A percentile compares a stretch with the other conserved stretches of the same genome.
Conservation (phyloP, 2,888 invertebrate species). For the Didymodactylos carnosus region DNA sequence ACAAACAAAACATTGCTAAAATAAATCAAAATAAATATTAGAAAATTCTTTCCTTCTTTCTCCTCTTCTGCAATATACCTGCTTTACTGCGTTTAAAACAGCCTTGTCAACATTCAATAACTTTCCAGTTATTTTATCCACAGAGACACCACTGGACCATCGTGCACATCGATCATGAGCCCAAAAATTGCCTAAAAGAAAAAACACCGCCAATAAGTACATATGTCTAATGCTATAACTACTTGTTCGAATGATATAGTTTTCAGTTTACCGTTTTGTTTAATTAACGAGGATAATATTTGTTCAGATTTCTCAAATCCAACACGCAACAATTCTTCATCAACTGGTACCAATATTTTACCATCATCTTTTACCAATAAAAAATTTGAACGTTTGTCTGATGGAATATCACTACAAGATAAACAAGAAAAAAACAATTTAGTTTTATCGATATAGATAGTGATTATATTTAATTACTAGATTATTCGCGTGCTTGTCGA, state of each 20-base stretch:
- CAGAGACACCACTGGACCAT: neutral
- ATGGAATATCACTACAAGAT: neutral
- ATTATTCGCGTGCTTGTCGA: neutral
- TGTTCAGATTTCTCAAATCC: neutral
- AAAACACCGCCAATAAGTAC: neutral
- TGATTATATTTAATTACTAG: neutral
- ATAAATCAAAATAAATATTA: neutral
- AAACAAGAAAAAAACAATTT: no score
- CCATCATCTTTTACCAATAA: neutral
- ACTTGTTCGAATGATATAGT: no score
- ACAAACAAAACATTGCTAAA: neutral
- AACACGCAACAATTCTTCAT: neutral
- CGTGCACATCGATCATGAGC: neutral
- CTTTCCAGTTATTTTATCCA: no score
- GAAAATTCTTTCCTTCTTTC: no score
- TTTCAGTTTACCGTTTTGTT: no score
- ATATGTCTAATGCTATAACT: no score
- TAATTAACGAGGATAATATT: no score
- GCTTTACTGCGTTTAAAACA: neutral
- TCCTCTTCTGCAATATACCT: no score
- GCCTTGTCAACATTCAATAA: no score
- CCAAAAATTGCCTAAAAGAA: neutral
- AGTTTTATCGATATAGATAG: no score
- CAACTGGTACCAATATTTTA: neutral
- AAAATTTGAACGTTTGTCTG: neutral